Base-by-base conservation (phyloP, 2,113 vertebrate genomes). In the Callithrix jacchus region DNA sequence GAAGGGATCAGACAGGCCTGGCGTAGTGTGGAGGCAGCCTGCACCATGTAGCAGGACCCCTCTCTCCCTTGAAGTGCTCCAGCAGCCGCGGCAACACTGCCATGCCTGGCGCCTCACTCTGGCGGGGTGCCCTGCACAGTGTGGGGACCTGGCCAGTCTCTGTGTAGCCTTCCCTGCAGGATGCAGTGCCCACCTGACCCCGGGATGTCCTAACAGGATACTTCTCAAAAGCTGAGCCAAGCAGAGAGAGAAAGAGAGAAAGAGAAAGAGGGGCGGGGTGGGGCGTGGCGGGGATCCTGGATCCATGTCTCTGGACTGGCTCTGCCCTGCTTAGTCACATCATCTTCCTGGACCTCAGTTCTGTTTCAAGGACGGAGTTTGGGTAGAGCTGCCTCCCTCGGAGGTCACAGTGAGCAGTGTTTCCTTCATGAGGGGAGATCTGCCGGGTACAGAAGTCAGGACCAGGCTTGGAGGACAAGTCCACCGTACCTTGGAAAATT, bases 1-100 rank as follows among this genome's bases (percentile, higher is more conserved):
- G 89, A 96, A 95, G 87, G 89, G 42, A 6, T 97, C 79, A 96
- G 70, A 85, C 52, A 11, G 20, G 40, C 35, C 32, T 37, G 61
- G 68, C 23, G 4, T 2, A 52, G 70, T 11, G 30, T 11, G 8
- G 54, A 37, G 76, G 81, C 56, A 45, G 8, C n/a, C 32, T 2
- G 1, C 4, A 1, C 0, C 3, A 40, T 40, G 3, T 42, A 9
- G 40, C 3, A 2, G 1, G 27, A 21, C 11, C 12, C 6, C 27
- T 12, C 32, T 10, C 8, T 35, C 61, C 6, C 89, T 30, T 3
- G 0, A 8, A 21, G 40, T 0, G 17, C 35, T 37, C 54, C n/a
- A 5, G 40, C 45, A 56, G 71, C 37, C 23, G 12, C 4, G 42
- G 42, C 61, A 23, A 25, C 21, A 8, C 3, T 30, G 3, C 42